Evolutionary conservation across 2,888 invertebrate species (phyloP), one percentile per base, ranked within the genome.

Genomic region (Acanthosepion esculentum): DNA sequence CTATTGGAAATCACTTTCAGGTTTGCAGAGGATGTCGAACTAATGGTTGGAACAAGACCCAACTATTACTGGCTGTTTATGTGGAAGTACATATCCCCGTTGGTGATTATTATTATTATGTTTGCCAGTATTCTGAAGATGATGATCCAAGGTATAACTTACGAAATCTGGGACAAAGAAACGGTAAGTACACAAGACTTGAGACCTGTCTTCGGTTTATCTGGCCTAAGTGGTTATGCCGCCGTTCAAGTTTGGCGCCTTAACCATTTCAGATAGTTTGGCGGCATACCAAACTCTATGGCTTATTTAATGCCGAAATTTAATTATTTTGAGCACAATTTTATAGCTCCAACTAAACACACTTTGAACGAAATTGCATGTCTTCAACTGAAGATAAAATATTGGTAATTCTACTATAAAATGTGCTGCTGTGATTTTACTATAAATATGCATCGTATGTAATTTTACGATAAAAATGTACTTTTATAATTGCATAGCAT

Each of bases 11-110:
- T 20, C 33, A 18, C 55, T 92, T 94, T 5, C 94, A 95, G 96
- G 94, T 96, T 96, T 64, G 94, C 95, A 23, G 95, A 96, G 59
- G 96, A 96, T 64, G 95, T 96, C 10, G 95, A 96, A 94, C 78
- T 95, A 94, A 96, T 96, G 96, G 95, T 95, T 26, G 96, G 96
- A 8, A 94, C 91, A 94, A 94, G 96, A 94, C 96, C 96, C 23
- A 95, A 95, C 95, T 95, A 95, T 94, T 96, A 95, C 94, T 96
- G 96, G 95, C 55, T 96, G 95, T 94, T 95, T 7, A 95, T 95
- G 92, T 96, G 96, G 96, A 95, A 95, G 94, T 95, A 95, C 78
- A 94, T 96, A 7, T 95, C 96, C 18, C 96, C 96, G 5, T 12
- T 95, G 4, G 95, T 95, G 48, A 96, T 96, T 95, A 48, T 95